Evolutionary conservation across 2,888 invertebrate genomes (phyloP).

Genomic region (Lapara coniferarum): DNA sequence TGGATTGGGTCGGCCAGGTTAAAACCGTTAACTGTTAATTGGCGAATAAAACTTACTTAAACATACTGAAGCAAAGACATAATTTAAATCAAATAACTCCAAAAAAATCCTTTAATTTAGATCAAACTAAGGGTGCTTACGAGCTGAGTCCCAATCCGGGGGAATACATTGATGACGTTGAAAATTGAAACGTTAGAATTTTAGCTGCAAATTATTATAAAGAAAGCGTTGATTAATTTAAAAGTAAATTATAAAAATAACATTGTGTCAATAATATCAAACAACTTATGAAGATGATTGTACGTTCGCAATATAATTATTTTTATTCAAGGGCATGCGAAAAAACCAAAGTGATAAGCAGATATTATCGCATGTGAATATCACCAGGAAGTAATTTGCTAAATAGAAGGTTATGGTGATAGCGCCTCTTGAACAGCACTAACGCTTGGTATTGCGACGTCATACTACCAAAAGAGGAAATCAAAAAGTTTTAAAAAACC

Average conservation of each 20-base stretch:
- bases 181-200: too few species aligned
- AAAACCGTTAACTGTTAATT: too few species aligned
- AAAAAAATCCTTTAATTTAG: too few species aligned
- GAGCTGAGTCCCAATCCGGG: too few species aligned
- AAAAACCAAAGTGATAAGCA: conserved; percentile 37
- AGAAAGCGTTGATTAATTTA: too few species aligned
- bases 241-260: too few species aligned
- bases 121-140: too few species aligned
- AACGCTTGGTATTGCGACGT: conserved; percentile 43
- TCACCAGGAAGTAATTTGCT: conserved; percentile 79
- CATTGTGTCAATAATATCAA: not conserved
- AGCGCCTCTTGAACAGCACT: conserved; percentile 53
- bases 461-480: conserved; percentile 1
- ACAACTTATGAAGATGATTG: conserved; percentile 7
- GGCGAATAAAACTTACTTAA: too few species aligned
- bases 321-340: conserved; percentile 24
- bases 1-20: too few species aligned
- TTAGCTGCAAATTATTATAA: not conserved
- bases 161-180: too few species aligned
- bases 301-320: conserved; percentile 2
- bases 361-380: conserved; percentile 54
- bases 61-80: too few species aligned
- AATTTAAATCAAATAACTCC: too few species aligned
- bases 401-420: conserved; percentile 76
- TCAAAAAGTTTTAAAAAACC: conserved; percentile 17